These are phyloP conservation scores for Anoplophora glabripennis DNA, from an alignment of 1,140 invertebrate genomes.

Conservation along the genomic window DNA sequence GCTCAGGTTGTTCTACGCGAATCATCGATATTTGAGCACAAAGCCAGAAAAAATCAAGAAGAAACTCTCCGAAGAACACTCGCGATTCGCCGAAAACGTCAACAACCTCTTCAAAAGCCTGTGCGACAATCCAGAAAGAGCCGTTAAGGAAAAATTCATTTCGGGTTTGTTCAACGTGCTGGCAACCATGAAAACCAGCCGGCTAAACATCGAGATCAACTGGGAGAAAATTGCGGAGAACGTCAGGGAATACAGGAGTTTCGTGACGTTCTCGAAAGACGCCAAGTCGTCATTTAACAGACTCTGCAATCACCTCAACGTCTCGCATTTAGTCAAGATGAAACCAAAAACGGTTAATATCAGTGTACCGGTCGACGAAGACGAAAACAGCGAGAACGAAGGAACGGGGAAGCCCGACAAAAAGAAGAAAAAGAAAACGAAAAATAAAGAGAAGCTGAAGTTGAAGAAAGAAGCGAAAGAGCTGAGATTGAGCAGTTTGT, in stretches of 20 bases:
- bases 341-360: conserved; percentile 15
- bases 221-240: conserved; percentile 48
- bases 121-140: conserved; percentile 29
- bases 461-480: conserved; percentile 52
- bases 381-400: conserved; percentile 33
- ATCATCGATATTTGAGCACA: conserved; percentile 50
- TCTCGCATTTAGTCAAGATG: conserved; percentile 42
- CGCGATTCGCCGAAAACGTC: conserved; percentile 42
- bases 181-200: conserved; percentile 45
- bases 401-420: conserved; percentile 39
- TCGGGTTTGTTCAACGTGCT: conserved; percentile 49
- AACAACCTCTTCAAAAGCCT: conserved; percentile 45
- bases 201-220: conserved; percentile 39
- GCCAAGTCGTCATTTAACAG: conserved; percentile 52
- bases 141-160: conserved; percentile 51
- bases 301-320: conserved; percentile 47
- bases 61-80: conserved; percentile 44
- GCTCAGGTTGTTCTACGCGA: conserved; percentile 59
- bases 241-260: conserved; percentile 45
- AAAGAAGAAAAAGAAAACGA: conserved; percentile 39
- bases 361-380: conserved; percentile 16
- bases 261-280: conserved; percentile 47
- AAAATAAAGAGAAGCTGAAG: conserved; percentile 47
- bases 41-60: conserved; percentile 33
- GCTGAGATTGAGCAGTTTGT: conserved; percentile 47